Percentiles rank a stretch among this genome's conserved stretches.
These are phyloP conservation scores for Vespertilio murinus DNA, from an alignment of 2,797 vertebrate species.

Conservation along the genomic window DNA sequence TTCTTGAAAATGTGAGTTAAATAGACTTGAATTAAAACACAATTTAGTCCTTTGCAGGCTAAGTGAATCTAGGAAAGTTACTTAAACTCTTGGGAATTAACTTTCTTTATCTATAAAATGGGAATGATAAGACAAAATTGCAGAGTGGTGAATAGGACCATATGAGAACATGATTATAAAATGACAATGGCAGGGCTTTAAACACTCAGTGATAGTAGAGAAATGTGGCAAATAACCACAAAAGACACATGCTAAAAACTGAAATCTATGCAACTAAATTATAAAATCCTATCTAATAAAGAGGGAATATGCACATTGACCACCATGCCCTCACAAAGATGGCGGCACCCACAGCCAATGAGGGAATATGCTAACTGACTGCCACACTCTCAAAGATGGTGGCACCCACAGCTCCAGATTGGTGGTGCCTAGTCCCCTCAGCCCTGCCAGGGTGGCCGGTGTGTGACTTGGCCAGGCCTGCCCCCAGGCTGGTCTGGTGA, in stretches of 20 bases:
- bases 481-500: too few species aligned
- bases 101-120: background rate
- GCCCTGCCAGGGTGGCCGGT: too few species aligned
- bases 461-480: too few species aligned
- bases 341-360: too few species aligned
- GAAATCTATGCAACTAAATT: background rate
- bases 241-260: background rate
- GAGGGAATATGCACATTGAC: too few species aligned
- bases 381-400: too few species aligned
- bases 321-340: too few species aligned
- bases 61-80: background rate
- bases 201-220: background rate
- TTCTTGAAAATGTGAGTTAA: background rate
- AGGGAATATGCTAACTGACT: too few species aligned
- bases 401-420: too few species aligned
- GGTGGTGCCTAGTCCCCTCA: too few species aligned
- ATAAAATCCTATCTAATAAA: too few species aligned
- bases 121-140: background rate
- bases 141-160: background rate
- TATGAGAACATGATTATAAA: background rate
- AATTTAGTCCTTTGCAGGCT: background rate
- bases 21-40: background rate
- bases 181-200: background rate
- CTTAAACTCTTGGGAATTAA: constrained; percentile 4
- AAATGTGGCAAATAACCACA: background rate